A percentile compares a stretch with the other conserved stretches of the same genome.
Conservation (phyloP, 2,113 vertebrate genomes). For the Thalassoma bifasciatum region DNA sequence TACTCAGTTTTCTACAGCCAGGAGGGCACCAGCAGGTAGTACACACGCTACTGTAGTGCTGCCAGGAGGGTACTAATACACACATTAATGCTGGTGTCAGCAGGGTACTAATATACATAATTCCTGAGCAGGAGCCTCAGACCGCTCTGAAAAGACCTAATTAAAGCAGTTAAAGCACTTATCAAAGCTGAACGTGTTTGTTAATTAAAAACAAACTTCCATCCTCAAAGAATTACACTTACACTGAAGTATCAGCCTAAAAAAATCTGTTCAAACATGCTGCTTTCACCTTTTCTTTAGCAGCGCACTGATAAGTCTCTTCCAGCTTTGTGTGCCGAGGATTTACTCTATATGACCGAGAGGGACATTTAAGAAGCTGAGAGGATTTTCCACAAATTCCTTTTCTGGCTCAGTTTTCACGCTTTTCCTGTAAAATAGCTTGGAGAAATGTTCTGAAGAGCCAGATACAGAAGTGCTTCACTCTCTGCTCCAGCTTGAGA, state of each 20-base stretch:
- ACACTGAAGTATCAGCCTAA: slow-evolving; percentile 3
- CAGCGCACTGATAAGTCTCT: slow-evolving; percentile 8
- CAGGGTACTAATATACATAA: slow-evolving; percentile 24
- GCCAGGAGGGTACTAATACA: slow-evolving; percentile 23
- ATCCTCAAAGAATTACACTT: slow-evolving; percentile 26
- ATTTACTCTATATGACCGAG: slow-evolving; percentile 19
- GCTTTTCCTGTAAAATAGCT: slow-evolving; percentile 28
- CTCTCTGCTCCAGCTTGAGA: background rate
- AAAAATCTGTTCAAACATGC: slow-evolving; percentile 3
- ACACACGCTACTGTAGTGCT: background rate
- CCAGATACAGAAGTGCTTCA: background rate
- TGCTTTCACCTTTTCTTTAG: background rate
- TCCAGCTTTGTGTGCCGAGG: slow-evolving; percentile 1
- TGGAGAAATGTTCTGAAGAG: slow-evolving; percentile 11
- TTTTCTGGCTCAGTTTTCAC: slow-evolving; percentile 6
- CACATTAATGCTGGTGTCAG: slow-evolving; percentile 24
- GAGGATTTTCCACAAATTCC: slow-evolving; percentile 30
- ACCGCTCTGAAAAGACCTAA: slow-evolving; percentile 10
- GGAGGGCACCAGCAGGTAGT: slow-evolving; percentile 91
- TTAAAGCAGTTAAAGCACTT: slow-evolving; percentile 39
- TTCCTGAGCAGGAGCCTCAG: slow-evolving; percentile 5
- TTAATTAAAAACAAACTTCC: slow-evolving; percentile 50
- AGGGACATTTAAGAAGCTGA: slow-evolving; percentile 28
- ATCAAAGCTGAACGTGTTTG: slow-evolving; percentile 29
- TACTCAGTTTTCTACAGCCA: slow-evolving; percentile 97